phyloP scores from a whole-genome alignment of 2,113 vertebrate species.

The Malurus elegans region DNA sequence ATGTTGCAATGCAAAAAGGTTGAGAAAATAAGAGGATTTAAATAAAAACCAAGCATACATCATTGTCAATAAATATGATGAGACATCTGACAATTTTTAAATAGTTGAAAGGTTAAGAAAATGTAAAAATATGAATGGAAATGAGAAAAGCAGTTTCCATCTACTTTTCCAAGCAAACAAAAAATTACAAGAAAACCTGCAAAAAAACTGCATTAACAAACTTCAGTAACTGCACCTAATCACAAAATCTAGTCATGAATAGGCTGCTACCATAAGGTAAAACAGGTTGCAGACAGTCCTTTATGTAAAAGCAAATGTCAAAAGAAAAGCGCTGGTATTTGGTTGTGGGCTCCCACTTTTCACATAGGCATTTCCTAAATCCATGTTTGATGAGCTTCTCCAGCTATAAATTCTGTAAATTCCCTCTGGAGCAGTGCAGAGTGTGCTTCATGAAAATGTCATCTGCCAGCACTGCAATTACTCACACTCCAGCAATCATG shows the following conservation, averaged over 20 bases:
- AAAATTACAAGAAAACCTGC: background rate
- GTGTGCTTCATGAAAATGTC: conserved; percentile 80
- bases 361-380: conserved; percentile 77
- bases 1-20: background rate
- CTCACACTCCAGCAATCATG: conserved; percentile 81
- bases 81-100: background rate
- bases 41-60: background rate
- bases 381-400: conserved; percentile 79
- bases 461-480: conserved; percentile 82
- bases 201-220: background rate
- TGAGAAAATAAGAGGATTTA: background rate
- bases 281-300: conserved; percentile 51
- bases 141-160: background rate
- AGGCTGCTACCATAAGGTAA: conserved; percentile 42
- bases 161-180: background rate
- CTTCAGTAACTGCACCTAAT: background rate
- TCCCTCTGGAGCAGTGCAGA: conserved; percentile 74
- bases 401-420: conserved; percentile 71
- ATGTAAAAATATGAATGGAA: background rate
- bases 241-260: background rate
- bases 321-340: conserved; percentile 69
- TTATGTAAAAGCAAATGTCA: conserved; percentile 71
- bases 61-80: background rate
- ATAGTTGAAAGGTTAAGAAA: conserved; percentile 1
- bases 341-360: conserved; percentile 67